phyloP scores from a whole-genome alignment of 2,888 invertebrate genomes.

The Drosophila ezoana region DNA sequence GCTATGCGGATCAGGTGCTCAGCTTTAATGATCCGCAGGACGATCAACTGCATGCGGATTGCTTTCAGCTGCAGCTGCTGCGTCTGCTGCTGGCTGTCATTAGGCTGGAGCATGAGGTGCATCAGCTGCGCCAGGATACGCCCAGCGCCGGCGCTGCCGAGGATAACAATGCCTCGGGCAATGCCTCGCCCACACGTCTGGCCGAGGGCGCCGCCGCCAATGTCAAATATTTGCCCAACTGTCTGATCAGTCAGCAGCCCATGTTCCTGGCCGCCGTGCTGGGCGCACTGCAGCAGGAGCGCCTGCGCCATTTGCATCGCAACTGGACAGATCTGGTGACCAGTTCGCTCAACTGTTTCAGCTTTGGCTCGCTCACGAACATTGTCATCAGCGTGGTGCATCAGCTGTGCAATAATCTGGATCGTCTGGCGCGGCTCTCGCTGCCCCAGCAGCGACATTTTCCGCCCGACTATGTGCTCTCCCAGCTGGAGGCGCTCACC shows the following conservation, averaged over 20 bases:
- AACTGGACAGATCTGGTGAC: conserved; percentile 94
- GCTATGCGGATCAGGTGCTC: conserved; percentile 91
- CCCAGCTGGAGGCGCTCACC: conserved; percentile 91
- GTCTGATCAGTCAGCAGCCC: conserved; percentile 91
- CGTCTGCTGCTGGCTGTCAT: conserved; percentile 90
- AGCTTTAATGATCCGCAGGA: conserved; percentile 89
- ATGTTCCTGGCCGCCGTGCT: conserved; percentile 93
- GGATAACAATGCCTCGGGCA: conserved; percentile 70
- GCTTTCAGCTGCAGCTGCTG: conserved; percentile 89
- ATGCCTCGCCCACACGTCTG: conserved; percentile 81
- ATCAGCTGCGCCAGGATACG: conserved; percentile 85
- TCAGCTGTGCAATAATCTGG: conserved; percentile 90
- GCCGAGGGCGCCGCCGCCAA: conserved; percentile 80
- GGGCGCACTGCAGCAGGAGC: conserved; percentile 90
- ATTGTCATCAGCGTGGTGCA: conserved; percentile 92
- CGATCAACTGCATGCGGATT: conserved; percentile 88
- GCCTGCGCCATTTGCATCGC: conserved; percentile 90
- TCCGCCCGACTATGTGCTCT: conserved; percentile 92
- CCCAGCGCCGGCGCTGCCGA: conserved; percentile 59
- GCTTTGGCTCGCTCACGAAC: conserved; percentile 89
- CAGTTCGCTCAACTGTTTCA: conserved; percentile 92
- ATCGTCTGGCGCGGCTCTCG: conserved; percentile 86
- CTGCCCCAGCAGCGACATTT: conserved; percentile 81
- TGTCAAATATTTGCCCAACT: conserved; percentile 88
- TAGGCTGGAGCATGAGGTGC: conserved; percentile 90